Base-by-base conservation (phyloP, 2,113 vertebrate species). In the Gymnarchus niloticus region DNA sequence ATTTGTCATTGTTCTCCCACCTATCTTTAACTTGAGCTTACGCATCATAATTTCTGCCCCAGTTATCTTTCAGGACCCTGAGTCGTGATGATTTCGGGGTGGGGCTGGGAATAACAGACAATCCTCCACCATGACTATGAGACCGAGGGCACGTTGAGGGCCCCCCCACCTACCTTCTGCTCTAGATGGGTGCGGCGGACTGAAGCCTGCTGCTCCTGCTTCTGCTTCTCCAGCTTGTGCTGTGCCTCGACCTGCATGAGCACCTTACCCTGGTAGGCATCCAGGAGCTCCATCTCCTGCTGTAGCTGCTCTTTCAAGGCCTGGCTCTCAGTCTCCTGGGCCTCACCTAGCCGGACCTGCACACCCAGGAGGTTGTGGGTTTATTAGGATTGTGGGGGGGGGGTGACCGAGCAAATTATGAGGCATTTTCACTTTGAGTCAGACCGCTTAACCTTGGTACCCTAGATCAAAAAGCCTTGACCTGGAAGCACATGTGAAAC, bases 271-370 rank as follows among this genome's bases (percentile, higher is more conserved):
- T 99, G 98, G 93, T 99, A 99, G 73, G 98, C 98, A 14, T 98
- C 98, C 91, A 99, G 97, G 90, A 99, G 96, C 96, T 99, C 98
- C 98, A 99, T 98, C 95, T 99, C 98, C 94, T 99, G 98, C 95
- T 99, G 97, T 92, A 99, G 96, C 93, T 99, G 98, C 93, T 97
- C 96, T 94, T 96, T 95, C 94, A 99, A 95, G 90, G 97, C 98
- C 94, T 99, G 98, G 95, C 97, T 98, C 94, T 99, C 98, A 0
- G 97, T 97, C 96, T 99, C 98, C 93, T 99, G 98, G 91, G 98
- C 97, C 94, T 99, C 97, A 6, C 99, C 97, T 93, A 99, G 96
- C 91, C 98, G 96, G 90, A 99, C 95, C 98, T 99, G 94, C 0
- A 91, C 84, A 52, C 6, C 37, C 52, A n/a, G 8, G 14, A 46